Evolutionary conservation across 2,113 vertebrate genomes (phyloP).

Genomic region (Crotalus helleri): DNA sequence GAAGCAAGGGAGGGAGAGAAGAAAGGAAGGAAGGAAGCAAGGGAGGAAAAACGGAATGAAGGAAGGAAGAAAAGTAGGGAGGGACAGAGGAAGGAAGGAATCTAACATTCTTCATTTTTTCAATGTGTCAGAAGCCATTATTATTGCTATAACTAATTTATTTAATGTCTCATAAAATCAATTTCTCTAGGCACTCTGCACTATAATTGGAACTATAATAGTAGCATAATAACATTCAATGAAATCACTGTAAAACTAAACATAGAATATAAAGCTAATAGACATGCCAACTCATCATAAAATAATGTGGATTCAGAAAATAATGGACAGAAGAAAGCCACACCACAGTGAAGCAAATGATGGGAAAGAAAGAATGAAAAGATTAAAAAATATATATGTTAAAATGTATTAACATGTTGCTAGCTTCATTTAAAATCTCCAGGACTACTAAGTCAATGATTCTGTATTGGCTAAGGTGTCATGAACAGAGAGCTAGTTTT

Average conservation of each 20-base stretch:
- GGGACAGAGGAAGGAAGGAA: neutral
- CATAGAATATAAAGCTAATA: neutral
- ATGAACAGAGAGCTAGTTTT: neutral
- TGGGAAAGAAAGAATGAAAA: neutral
- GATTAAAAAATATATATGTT: neutral
- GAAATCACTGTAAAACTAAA: neutral
- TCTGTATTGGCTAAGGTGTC: slow-evolving; percentile 9
- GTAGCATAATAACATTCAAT: neutral
- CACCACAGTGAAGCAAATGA: neutral
- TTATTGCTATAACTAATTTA: neutral
- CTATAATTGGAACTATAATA: neutral
- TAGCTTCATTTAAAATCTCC: neutral
- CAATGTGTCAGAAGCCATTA: neutral
- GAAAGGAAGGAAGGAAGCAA: accelerated
- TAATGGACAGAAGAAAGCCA: neutral
- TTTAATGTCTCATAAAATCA: neutral
- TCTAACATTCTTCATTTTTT: neutral
- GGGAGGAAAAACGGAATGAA: too few relatives aligned
- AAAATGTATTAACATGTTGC: neutral
- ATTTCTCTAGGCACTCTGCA: neutral
- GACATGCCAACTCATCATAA: neutral
- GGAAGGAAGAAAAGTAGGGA: neutral
- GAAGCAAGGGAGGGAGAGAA: neutral
- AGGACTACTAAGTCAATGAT: neutral
- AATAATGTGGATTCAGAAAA: neutral